Evolutionary conservation across 1,140 invertebrate species (phyloP).

Genomic region (Chelonus insularis): DNA sequence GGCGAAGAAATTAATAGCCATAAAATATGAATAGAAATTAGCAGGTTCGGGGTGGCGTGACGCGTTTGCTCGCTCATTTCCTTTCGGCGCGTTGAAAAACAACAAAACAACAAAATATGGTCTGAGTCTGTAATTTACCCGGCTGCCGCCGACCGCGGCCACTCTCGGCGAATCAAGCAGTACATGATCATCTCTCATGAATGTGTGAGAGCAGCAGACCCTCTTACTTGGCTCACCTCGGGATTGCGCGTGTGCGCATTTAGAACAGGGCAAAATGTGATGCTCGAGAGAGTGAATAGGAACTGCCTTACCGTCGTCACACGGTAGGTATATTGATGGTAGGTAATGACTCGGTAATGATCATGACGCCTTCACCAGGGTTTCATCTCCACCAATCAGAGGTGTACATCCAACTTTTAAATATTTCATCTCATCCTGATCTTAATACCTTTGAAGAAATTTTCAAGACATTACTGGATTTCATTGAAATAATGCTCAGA

Average conservation of each 20-base stretch:
- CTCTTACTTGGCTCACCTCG: no score
- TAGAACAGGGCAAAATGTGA: not conserved
- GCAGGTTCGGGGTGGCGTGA: slow-evolving; percentile 62
- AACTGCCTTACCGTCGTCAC: slow-evolving; percentile 42
- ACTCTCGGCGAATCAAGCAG: slow-evolving; percentile 5
- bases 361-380: slow-evolving; percentile 47
- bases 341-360: slow-evolving; percentile 58
- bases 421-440: no score
- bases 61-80: slow-evolving; percentile 62
- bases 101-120: slow-evolving; percentile 61
- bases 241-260: not conserved
- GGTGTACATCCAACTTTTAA: slow-evolving; percentile 7
- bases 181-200: slow-evolving; percentile 5
- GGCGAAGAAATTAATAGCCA: slow-evolving; percentile 63
- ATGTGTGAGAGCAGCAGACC: no score
- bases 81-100: slow-evolving; percentile 63
- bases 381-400: no score
- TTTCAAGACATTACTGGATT: no score
- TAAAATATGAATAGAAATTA: slow-evolving; percentile 64
- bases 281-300: not conserved
- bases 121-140: slow-evolving; percentile 59
- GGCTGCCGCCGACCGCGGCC: slow-evolving; percentile 54
- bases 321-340: slow-evolving; percentile 56
- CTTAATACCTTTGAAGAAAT: no score
- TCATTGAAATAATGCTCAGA: no score